phyloP scores from a whole-genome alignment of 1,140 invertebrate species.

The Arctopsyche grandis region DNA sequence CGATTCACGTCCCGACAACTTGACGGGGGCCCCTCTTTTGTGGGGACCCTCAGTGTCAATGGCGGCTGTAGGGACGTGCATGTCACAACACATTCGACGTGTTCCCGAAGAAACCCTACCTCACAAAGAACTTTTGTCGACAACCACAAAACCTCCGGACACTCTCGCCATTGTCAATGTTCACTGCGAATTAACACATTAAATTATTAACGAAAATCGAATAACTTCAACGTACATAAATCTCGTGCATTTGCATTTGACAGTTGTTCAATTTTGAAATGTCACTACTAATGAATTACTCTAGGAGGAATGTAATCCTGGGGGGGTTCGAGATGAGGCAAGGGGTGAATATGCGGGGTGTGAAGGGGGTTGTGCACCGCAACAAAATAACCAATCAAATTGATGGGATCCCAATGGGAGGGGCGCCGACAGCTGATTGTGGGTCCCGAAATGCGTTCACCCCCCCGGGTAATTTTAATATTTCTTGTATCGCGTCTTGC shows the following conservation, averaged over 20 bases:
- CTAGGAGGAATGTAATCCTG: conserved; percentile 12
- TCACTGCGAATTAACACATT: conserved; percentile 34
- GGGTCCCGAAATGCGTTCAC: conserved; percentile 30
- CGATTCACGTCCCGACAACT: not conserved
- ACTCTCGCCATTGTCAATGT: too few species aligned
- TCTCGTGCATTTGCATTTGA: too few species aligned
- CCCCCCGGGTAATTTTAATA: conserved; percentile 45
- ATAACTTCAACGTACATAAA: too few species aligned
- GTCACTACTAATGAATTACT: conserved; percentile 50
- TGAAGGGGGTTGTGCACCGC: conserved; percentile 18
- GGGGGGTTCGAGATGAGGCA: not conserved
- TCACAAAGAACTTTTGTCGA: conserved; percentile 11
- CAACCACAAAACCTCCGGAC: too few species aligned
- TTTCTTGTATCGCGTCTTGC: conserved; percentile 9
- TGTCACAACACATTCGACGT: conserved; percentile 54
- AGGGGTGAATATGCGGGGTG: conserved; percentile 1
- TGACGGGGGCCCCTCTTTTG: not conserved
- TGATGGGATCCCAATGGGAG: conserved; percentile 45
- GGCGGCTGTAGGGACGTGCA: conserved; percentile 32
- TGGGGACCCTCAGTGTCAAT: conserved; percentile 14
- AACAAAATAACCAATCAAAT: conserved; percentile 55
- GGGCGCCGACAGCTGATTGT: conserved; percentile 38
- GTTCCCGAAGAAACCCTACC: not conserved
- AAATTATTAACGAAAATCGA: conserved; percentile 33
- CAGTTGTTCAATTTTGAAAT: too few species aligned